These are phyloP conservation scores for Phyllostomus hastatus DNA, from an alignment of 2,113 vertebrate genomes.

Conservation along the genomic window DNA sequence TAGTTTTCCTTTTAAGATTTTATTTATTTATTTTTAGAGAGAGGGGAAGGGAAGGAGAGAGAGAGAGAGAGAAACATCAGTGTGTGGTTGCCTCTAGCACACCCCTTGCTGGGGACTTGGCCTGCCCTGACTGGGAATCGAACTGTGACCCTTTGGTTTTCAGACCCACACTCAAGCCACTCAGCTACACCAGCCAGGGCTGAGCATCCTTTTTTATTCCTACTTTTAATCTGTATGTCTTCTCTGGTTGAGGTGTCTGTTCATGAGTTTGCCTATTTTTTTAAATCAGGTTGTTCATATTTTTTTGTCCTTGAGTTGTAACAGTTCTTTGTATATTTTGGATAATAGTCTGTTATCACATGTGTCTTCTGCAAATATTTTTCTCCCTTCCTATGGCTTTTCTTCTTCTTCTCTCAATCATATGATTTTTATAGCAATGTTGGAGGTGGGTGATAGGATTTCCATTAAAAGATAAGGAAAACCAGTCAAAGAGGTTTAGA, in stretches of 20 bases:
- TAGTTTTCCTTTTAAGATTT: no score
- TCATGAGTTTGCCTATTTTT: background rate
- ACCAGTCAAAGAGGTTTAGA: background rate
- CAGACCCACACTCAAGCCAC: no score
- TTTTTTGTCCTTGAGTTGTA: background rate
- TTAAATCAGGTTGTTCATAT: background rate
- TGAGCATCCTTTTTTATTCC: no score
- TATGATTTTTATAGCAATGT: background rate
- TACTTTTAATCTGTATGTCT: background rate
- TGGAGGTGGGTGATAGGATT: background rate
- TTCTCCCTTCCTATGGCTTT: background rate
- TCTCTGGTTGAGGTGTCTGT: background rate
- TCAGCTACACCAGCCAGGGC: no score
- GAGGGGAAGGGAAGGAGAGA: no score
- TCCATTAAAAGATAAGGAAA: background rate
- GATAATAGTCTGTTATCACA: background rate
- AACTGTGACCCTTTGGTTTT: no score
- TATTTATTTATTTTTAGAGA: no score
- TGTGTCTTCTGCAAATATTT: slow-evolving; percentile 1
- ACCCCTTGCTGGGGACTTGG: no score
- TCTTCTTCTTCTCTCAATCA: background rate
- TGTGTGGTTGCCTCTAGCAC: no score
- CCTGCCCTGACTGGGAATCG: no score
- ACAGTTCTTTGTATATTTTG: background rate
- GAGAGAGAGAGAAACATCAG: no score